These are phyloP conservation scores for Habropoda laboriosa DNA, from an alignment of 1,140 invertebrate genomes.

Conservation along the genomic window DNA sequence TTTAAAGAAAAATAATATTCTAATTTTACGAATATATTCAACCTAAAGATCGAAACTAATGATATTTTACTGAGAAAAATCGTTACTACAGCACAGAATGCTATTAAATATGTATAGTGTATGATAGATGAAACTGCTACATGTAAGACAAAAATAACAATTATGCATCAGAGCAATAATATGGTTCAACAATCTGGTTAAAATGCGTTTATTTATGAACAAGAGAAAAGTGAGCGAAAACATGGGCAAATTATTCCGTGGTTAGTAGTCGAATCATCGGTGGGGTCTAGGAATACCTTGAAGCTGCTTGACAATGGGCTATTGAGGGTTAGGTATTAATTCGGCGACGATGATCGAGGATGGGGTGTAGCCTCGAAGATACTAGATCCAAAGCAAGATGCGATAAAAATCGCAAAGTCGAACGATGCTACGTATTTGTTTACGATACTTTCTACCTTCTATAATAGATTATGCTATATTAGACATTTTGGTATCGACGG, in stretches of 20 bases:
- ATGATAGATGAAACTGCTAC: background rate
- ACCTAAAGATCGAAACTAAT: too few relatives aligned
- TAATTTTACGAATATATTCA: background rate
- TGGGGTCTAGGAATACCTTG: background rate
- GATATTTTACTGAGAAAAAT: slow-evolving; percentile 11
- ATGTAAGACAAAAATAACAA: slow-evolving; percentile 25
- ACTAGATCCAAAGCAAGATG: background rate
- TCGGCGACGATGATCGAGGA: background rate
- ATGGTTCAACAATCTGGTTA: background rate
- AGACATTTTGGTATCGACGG: slow-evolving; percentile 61
- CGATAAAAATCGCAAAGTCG: background rate
- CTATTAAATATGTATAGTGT: background rate
- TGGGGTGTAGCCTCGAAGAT: slow-evolving; percentile 5
- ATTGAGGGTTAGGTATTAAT: slow-evolving; percentile 60
- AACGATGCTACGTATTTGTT: background rate
- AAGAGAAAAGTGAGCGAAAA: background rate
- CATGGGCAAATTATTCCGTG: background rate
- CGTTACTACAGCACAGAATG: background rate
- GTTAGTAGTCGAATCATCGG: background rate
- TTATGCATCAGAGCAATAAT: background rate
- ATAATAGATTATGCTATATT: slow-evolving; percentile 25
- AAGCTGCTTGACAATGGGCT: slow-evolving; percentile 50
- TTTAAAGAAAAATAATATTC: background rate
- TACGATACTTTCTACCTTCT: background rate
- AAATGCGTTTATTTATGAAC: background rate